Evolutionary conservation across 2,113 vertebrate genomes (phyloP).

Genomic region (Atrichornis clamosus): DNA sequence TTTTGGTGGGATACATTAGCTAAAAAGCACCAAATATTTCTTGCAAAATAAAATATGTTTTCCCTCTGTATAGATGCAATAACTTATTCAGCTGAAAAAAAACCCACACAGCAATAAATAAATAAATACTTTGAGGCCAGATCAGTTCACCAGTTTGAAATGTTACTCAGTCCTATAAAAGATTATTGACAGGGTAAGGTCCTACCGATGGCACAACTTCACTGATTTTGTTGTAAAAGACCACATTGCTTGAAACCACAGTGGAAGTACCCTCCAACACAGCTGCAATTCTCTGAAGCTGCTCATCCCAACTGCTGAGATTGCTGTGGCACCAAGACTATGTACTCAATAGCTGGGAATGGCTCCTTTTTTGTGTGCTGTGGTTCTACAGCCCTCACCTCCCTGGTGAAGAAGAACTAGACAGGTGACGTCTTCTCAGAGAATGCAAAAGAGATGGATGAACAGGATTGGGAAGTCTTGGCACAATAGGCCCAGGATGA

Average conservation of each 20-base stretch:
- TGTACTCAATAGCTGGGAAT: background rate
- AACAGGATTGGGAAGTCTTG: background rate
- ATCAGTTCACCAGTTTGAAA: background rate
- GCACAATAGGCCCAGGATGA: background rate
- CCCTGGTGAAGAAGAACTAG: background rate
- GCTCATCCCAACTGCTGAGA: background rate
- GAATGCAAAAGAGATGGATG: background rate
- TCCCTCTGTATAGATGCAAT: background rate
- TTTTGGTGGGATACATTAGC: background rate
- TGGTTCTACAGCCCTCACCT: background rate
- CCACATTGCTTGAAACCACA: background rate
- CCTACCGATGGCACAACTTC: background rate
- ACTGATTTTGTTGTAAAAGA: background rate
- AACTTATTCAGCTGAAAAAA: background rate
- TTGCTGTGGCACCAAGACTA: background rate
- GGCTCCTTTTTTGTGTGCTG: background rate
- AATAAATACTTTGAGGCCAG: background rate
- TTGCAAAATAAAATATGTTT: background rate
- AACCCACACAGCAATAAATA: background rate
- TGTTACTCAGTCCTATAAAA: fast-evolving
- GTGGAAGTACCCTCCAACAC: background rate
- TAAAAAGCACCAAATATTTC: background rate
- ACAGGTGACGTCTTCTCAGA: background rate
- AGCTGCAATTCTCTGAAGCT: background rate
- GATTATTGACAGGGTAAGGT: background rate